These are phyloP conservation scores for Anguilla pacifica DNA, from an alignment of 2,797 vertebrate species.

Conservation along the genomic window DNA sequence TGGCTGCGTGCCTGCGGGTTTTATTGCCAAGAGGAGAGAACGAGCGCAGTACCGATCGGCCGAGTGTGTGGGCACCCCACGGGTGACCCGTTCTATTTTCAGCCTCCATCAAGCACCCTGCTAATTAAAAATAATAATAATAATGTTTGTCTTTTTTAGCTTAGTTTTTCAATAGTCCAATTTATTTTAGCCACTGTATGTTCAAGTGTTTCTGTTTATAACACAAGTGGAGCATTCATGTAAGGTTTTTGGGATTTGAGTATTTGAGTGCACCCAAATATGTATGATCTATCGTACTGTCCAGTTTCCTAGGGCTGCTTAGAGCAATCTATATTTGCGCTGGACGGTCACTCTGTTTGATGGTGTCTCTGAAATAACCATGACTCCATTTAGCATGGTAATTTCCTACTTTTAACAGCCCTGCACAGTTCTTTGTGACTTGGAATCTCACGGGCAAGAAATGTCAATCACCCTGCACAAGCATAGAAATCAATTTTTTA, in stretches of 20 bases:
- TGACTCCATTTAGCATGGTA: neutral
- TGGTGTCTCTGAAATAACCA: neutral
- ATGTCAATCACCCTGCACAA: neutral
- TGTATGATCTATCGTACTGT: neutral
- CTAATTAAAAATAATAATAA: neutral
- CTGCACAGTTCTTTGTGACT: neutral
- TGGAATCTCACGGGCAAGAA: neutral
- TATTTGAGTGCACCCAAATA: neutral
- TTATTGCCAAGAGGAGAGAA: neutral
- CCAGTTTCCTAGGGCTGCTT: neutral
- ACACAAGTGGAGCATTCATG: neutral
- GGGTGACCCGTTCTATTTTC: neutral
- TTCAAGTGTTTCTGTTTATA: neutral
- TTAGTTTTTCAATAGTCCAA: neutral
- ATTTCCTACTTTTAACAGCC: neutral
- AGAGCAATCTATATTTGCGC: neutral
- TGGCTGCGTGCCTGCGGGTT: slow-evolving; percentile 10
- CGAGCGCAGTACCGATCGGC: neutral
- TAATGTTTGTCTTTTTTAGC: neutral
- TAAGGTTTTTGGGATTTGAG: neutral
- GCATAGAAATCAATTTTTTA: neutral
- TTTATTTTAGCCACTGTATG: neutral
- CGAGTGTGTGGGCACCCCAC: neutral
- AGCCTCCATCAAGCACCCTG: neutral
- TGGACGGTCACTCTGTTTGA: neutral